Conservation (phyloP, 2,113 vertebrate species). For the sheep (Ovis aries) region DNA sequence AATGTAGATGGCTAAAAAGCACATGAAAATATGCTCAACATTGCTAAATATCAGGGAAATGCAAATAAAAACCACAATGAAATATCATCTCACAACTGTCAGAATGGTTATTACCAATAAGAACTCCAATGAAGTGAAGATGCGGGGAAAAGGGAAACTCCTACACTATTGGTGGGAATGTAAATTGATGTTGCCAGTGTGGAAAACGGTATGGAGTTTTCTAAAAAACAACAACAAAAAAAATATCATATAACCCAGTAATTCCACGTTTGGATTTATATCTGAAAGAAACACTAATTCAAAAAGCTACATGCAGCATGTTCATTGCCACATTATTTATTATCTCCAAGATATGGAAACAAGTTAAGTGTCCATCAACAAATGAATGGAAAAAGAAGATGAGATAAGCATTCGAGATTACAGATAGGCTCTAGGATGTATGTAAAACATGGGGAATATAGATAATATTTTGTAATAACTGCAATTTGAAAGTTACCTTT, state of each 20-base stretch:
- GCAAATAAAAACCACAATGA: not conserved
- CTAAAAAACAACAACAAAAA: not conserved
- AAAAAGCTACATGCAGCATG: not conserved
- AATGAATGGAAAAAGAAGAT: not conserved
- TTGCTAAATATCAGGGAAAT: not conserved
- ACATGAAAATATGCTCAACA: not conserved
- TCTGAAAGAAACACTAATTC: not conserved
- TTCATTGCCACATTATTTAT: not conserved
- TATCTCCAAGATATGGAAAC: not conserved
- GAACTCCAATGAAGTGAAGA: not conserved
- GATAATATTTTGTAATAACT: not conserved
- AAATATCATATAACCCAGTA: not conserved
- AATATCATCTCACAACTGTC: not conserved
- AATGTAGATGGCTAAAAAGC: not conserved
- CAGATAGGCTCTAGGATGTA: not conserved
- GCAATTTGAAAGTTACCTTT: not conserved
- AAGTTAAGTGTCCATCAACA: not conserved
- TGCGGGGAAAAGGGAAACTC: not conserved
- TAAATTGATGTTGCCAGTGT: not conserved
- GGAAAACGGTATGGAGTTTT: not conserved
- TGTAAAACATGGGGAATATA: not conserved
- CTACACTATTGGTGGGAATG: not conserved
- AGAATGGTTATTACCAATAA: not conserved
- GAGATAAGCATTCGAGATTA: fast-evolving
- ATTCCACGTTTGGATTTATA: not conserved